Conservation (phyloP, 1,140 invertebrate genomes). For the Zaprionus tsacasi region DNA sequence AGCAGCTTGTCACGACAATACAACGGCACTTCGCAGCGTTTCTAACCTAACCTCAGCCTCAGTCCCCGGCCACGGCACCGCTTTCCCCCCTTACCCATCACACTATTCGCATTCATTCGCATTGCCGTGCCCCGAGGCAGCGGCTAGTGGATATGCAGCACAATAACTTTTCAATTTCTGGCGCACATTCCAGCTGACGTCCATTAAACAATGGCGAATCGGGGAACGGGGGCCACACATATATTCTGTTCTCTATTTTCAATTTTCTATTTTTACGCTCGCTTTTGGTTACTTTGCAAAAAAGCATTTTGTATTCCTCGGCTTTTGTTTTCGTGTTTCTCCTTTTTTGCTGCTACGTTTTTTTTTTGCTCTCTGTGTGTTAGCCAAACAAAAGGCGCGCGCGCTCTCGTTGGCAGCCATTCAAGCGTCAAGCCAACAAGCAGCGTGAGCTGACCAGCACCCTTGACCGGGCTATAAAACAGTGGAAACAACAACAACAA, state of each 20-base stretch:
- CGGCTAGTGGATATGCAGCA: constrained; percentile 57
- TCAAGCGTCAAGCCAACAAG: constrained; percentile 74
- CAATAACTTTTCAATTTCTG: constrained; percentile 82
- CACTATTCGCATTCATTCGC: background rate
- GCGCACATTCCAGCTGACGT: constrained; percentile 81
- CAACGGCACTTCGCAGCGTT: constrained; percentile 15
- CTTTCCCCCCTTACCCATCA: too few species aligned
- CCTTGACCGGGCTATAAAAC: constrained; percentile 79
- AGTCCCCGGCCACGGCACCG: background rate
- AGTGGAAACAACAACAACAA: constrained; percentile 3
- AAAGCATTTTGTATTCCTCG: constrained; percentile 62
- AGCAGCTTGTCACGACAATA: constrained; percentile 72
- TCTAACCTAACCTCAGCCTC: constrained; percentile 6
- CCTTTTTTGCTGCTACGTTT: constrained; percentile 16
- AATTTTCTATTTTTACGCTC: constrained; percentile 68
- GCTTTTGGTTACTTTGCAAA: constrained; percentile 80
- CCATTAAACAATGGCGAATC: constrained; percentile 74
- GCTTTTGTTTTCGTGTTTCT: constrained; percentile 30
- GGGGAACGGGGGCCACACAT: constrained; percentile 49
- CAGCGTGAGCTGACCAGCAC: constrained; percentile 70
- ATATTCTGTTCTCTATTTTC: constrained; percentile 76
- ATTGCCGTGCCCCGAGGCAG: constrained; percentile 19
- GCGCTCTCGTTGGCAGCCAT: constrained; percentile 75
- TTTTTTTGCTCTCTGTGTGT: constrained; percentile 24
- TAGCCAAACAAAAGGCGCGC: constrained; percentile 72